Base-by-base conservation (phyloP, 2,888 invertebrate genomes). In the Nemotelus nigrinus region DNA sequence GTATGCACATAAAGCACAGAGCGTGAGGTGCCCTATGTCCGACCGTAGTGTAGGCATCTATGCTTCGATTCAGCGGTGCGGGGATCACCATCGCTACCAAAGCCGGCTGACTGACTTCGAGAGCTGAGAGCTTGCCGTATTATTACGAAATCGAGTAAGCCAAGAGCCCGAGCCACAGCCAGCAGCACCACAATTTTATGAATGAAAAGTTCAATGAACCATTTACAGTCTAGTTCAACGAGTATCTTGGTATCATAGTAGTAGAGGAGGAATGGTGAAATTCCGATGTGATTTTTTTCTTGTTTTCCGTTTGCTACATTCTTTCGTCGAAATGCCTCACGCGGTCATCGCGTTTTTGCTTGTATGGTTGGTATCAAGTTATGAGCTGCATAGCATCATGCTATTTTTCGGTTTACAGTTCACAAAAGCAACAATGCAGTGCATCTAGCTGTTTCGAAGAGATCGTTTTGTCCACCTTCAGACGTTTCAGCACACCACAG, bases 201-300 rank as follows among this genome's bases (percentile, higher is more conserved):
- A 84, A 84, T 84, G 84, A 84, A 83, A 84, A 83, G 84, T 83
- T 84, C 84, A 81, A 82, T 82, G 84, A 84, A 84, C 84, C 64
- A 48, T 68, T 5, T 39, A 63, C 63, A 76, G 76, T 76, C 76
- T 77, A 77, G 77, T 77, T 77, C 70, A 77, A 57, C 68, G 58
- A 53, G 67, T 76, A 57, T 64, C 65, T 64, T 65, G 47, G 76
- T 68, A 48, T 68, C 68, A 77, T 77, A 65, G 65, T 58, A 55
- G 63, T 75, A 53, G 75, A 58, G 72, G 57, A 76, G 76, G 67
- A 67, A 44, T 77, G 76, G 76, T 70, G 68, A 71, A 77, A 77
- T 77, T 77, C 77, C 77, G 71, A 44, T 58, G 70, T 77, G 70
- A 77, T 70, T 57, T 77, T 60, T 60, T 71, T 39, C 65, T 71